Conservation (phyloP, 2,113 vertebrate genomes). For the Spermophilus dauricus region DNA sequence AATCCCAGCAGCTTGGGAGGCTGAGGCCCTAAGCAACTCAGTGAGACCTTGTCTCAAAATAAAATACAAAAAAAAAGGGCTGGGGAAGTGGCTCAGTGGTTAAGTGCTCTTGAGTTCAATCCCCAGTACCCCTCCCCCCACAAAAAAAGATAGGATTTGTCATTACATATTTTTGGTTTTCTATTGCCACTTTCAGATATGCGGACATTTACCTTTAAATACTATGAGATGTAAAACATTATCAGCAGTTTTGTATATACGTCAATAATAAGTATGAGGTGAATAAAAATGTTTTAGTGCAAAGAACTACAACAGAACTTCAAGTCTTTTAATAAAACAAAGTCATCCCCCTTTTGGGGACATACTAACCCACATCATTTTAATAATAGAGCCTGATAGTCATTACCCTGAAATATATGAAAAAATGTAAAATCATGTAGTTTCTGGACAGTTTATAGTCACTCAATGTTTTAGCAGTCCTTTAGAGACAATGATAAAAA, state of each 20-base stretch:
- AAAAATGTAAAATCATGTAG: constrained; percentile 15
- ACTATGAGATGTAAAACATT: neutral
- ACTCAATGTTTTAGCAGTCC: constrained; percentile 47
- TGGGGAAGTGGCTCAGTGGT: too few species aligned
- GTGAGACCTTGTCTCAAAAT: too few species aligned
- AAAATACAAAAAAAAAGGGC: too few species aligned
- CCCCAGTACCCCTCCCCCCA: too few species aligned
- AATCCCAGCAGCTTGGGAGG: too few species aligned
- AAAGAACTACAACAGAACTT: constrained; percentile 8
- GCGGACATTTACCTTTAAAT: constrained; percentile 51
- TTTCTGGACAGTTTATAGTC: constrained; percentile 52
- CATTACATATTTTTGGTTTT: constrained; percentile 17
- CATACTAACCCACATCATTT: neutral
- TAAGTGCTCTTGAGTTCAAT: too few species aligned
- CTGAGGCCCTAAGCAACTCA: too few species aligned
- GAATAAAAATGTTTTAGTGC: constrained; percentile 34
- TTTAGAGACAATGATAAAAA: constrained; percentile 42
- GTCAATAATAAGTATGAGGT: neutral
- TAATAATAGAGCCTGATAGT: constrained; percentile 39
- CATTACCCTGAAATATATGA: constrained; percentile 16
- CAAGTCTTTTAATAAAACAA: neutral
- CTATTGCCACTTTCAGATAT: neutral
- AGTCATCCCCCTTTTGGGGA: neutral
- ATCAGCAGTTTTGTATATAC: neutral
- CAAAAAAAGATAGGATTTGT: too few species aligned